Base-by-base conservation (phyloP, 2,113 vertebrate species). In the Neopipo cinnamomea region DNA sequence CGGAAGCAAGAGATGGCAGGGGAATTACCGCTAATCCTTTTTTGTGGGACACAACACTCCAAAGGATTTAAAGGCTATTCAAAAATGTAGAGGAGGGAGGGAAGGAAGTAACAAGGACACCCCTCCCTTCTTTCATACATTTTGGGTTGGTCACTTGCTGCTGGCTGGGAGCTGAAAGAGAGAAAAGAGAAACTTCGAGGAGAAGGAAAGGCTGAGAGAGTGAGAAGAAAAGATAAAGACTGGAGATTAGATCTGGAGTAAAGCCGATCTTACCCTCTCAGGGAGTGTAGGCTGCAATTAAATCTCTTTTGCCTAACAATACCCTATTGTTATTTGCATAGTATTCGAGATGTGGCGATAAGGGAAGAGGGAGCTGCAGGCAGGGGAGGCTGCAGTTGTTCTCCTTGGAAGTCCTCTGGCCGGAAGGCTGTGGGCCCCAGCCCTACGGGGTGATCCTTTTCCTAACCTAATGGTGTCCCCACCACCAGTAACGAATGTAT, bases 11-110 rank as follows among this genome's bases (percentile, higher is more conserved):
- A 5, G 44, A 93, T 92, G 88, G 93, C 79, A 83, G 68, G 89
- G 93, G 95, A 97, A 97, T 98, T 97, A 96, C 71, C 68, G 55
- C 74, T 95, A 96, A 97, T 97, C 93, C 82, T 58, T 89, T 33
- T 59, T 55, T 82, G 68, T 46, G 52, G 84, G 92, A 80, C 91
- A 41, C 13, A 92, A n/a, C 84, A 81, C 93, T 96, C 62, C 42
- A 90, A 94, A 85, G 84, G 87, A 95, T 89, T 95, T 79, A 95
- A 84, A 91, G 33, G 44, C 62, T 50, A 35, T 86, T 72, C 55
- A 79, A 90, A 94, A 80, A 59, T 37, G n/a, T n/a, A 14, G 55
- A 12, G 20, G 19, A 11, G 20, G 20, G 12, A 2, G 49, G 49
- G 20, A 56, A 55, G 56, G 30, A 73, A 67, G 53, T 3, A 33